Base-by-base conservation (phyloP, 2,797 vertebrate species). In the Gambusia yucatana region DNA sequence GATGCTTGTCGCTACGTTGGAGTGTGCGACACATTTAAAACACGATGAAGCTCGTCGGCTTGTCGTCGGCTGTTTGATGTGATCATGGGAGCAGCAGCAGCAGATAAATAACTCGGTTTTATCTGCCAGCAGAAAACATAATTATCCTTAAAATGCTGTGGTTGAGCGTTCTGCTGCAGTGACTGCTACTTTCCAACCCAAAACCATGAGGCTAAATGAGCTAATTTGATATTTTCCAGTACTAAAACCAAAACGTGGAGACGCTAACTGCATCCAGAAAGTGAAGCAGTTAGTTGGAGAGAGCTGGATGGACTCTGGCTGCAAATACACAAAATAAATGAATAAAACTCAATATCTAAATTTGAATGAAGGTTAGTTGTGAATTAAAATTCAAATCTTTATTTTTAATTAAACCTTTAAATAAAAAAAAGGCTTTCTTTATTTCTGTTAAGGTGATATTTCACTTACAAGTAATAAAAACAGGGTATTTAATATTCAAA, bases 211-310 rank as follows among this genome's bases (percentile, higher is more conserved):
- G 59, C 59, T 28, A 50, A 82, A 87, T 57, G 41, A 79, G 80
- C 59, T 67, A 33, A 71, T 85, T 82, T 81, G 43, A 71, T 72
- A 75, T 88, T 87, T 88, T 86, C 84, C 83, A 84, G 61, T 28
- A 30, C 39, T 80, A 36, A 30, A 55, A 78, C 73, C 72, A 71
- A 72, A 69, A 50, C 25, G 46, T 30, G 73, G 17, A 33, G 47
- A 11, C 30, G 33, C 75, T 70, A 75, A 36, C 70, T 20, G 11
- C 25, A 33, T 61, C 75, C 77, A 61, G 61, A 59, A 73, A 65
- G 43, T 61, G 25, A 65, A 72, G 36, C 39, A 0, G 7, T 47
- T 33, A 72, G 6, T 33, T 33, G 44, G 65, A 47, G 36, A 36
- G 70, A 0, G n/a, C 39, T 52, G 81, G 30, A 70, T 44, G 65